phyloP scores from a whole-genome alignment of 2,888 invertebrate genomes.

The Dryococelus australis region DNA sequence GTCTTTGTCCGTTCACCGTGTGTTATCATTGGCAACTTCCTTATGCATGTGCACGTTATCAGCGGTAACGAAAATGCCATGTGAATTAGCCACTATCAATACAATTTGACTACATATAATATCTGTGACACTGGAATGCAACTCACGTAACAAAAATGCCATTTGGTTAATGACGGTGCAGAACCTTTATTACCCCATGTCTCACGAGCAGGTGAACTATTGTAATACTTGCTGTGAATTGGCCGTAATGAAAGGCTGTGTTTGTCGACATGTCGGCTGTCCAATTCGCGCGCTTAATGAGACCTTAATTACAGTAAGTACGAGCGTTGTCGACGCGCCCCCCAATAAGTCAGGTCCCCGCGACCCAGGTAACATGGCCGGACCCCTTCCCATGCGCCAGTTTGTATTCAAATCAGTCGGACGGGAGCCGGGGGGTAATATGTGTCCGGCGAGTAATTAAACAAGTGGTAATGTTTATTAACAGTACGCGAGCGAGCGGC shows the following conservation, averaged over 20 bases:
- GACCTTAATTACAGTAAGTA: constrained; percentile 16
- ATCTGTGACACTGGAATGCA: too few relatives aligned
- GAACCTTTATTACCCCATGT: too few relatives aligned
- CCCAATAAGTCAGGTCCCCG: neutral
- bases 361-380: constrained; percentile 10
- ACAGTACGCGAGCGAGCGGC: constrained; percentile 13
- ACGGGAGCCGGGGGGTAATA: neutral
- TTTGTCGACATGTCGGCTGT: neutral
- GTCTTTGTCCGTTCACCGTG: too few relatives aligned
- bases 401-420: constrained; percentile 3
- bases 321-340: neutral
- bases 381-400: neutral
- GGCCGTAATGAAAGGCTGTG: neutral
- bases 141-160: too few relatives aligned
- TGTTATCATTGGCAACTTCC: too few relatives aligned
- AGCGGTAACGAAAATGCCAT: too few relatives aligned
- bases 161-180: too few relatives aligned
- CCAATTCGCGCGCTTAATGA: neutral
- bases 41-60: too few relatives aligned
- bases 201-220: neutral
- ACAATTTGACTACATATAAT: too few relatives aligned
- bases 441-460: constrained; percentile 26
- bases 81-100: too few relatives aligned
- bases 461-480: constrained; percentile 30
- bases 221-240: neutral